These are phyloP conservation scores for Xanthia togata DNA, from an alignment of 2,888 invertebrate species.

Conservation along the genomic window DNA sequence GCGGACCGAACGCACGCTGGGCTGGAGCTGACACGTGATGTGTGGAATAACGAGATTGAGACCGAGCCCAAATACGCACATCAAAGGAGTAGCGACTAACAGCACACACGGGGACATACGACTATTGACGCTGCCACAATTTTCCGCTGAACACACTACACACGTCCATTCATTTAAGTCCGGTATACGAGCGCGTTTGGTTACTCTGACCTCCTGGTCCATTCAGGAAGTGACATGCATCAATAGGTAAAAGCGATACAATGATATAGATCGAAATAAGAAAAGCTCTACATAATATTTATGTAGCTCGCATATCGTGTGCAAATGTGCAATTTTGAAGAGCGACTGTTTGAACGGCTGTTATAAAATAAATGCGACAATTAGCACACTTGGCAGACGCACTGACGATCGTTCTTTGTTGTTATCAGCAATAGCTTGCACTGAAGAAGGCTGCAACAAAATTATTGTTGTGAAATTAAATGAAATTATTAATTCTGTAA, in stretches of 20 bases:
- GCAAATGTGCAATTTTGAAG: background rate
- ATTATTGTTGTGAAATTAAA: background rate
- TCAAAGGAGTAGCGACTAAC: background rate
- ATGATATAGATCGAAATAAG: background rate
- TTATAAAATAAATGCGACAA: slow-evolving; percentile 19
- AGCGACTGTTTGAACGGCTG: background rate
- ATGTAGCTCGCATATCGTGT: background rate
- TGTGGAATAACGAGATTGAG: background rate
- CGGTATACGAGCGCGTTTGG: background rate
- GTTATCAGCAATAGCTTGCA: background rate
- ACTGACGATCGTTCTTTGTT: slow-evolving; percentile 31
- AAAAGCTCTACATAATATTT: background rate
- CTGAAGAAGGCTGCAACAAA: background rate
- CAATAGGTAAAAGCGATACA: background rate
- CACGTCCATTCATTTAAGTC: background rate
- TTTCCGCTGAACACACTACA: background rate
- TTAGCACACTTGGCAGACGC: slow-evolving; percentile 14
- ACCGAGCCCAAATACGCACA: background rate
- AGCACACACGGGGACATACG: background rate
- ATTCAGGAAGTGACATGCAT: background rate
- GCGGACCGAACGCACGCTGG: background rate
- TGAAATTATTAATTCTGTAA: no score
- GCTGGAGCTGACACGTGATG: background rate
- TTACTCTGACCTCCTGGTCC: background rate
- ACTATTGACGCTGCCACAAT: background rate